Conservation (phyloP, 2,888 invertebrate genomes). For the Temnothorax unifasciatus region DNA sequence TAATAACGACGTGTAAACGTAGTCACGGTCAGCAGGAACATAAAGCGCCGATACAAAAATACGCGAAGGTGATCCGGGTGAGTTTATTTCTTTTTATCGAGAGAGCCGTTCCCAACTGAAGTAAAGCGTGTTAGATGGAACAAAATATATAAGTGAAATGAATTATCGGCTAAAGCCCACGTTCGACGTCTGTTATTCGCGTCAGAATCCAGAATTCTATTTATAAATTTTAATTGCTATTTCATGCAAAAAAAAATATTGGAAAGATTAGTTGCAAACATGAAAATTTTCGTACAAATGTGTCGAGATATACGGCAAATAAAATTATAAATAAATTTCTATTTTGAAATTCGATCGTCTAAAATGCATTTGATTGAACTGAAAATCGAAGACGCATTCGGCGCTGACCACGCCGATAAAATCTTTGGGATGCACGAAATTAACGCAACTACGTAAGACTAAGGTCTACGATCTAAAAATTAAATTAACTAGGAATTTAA, state of each 20-base stretch:
- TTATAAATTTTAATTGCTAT: background rate
- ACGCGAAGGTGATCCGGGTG: background rate
- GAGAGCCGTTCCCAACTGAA: background rate
- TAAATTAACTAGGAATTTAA: background rate
- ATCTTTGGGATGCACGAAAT: background rate
- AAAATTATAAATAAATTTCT: slow-evolving; percentile 4
- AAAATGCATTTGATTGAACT: background rate
- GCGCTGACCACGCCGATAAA: background rate
- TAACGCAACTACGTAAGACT: background rate
- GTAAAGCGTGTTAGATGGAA: background rate
- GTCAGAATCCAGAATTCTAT: background rate
- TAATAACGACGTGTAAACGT: background rate
- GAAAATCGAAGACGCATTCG: background rate
- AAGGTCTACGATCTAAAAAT: background rate
- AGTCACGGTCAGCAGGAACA: background rate
- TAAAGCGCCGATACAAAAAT: background rate
- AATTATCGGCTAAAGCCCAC: background rate
- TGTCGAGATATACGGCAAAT: background rate
- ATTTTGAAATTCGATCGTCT: background rate
- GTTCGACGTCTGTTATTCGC: background rate
- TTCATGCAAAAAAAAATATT: background rate
- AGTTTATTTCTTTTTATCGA: slow-evolving; percentile 1
- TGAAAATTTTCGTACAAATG: background rate
- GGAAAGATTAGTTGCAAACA: background rate
- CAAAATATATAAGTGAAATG: background rate